Percentiles rank a stretch among this genome's conserved stretches.
phyloP scores from a whole-genome alignment of 1,140 invertebrate genomes.

The Scaptomyza pallida region DNA sequence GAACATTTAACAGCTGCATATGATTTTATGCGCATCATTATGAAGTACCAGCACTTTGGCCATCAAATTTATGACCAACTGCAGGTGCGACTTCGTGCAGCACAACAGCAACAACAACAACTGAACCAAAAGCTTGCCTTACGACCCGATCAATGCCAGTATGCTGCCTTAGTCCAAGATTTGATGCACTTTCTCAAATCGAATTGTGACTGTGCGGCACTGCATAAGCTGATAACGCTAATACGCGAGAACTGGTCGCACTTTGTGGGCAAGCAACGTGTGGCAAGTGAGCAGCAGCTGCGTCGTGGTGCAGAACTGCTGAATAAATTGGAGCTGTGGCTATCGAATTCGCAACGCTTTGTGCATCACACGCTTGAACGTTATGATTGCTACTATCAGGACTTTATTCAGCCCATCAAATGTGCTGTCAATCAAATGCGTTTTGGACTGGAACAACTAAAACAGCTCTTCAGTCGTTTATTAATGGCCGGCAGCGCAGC shows the following conservation, averaged over 20 bases:
- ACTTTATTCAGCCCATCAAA: conserved; percentile 75
- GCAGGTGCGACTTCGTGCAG: conserved; percentile 62
- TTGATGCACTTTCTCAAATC: conserved; percentile 70
- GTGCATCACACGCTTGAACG: conserved; percentile 64
- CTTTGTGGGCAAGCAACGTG: conserved; percentile 19
- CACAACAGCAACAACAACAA: conserved; percentile 73
- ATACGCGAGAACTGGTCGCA: conserved; percentile 47
- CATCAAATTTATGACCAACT: conserved; percentile 71
- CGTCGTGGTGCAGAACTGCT: conserved; percentile 50
- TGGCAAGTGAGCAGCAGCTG: conserved; percentile 36
- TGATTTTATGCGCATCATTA: conserved; percentile 74
- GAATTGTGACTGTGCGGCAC: conserved; percentile 60
- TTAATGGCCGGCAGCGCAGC: conserved; percentile 52
- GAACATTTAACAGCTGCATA: conserved; percentile 53
- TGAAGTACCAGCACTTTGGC: conserved; percentile 76
- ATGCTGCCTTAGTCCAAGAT: conserved; percentile 84
- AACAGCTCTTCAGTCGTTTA: conserved; percentile 51
- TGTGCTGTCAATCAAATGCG: conserved; percentile 67
- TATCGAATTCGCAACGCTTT: conserved; percentile 76
- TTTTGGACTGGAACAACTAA: conserved; percentile 69
- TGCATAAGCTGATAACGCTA: conserved; percentile 46
- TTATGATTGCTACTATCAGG: conserved; percentile 72
- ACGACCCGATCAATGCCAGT: conserved; percentile 86
- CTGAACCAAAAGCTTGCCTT: conserved; percentile 85
- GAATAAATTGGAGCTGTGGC: conserved; percentile 75